Base-by-base conservation (phyloP, 92 coral and sea anemone species). In the Hydrozoanthus gracilis region DNA sequence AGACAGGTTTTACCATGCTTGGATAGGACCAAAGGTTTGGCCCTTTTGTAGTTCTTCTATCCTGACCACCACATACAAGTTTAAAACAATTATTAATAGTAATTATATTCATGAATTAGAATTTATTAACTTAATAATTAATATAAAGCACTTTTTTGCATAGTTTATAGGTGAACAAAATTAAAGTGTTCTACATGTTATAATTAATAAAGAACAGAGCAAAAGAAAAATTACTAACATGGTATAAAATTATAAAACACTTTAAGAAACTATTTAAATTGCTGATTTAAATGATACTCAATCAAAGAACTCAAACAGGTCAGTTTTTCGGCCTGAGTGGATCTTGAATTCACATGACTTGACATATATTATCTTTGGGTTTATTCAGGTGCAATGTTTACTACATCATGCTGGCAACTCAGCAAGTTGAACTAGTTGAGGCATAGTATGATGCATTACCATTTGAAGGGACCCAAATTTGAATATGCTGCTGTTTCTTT, bases 1-100 rank as follows among this genome's bases (percentile, higher is more conserved):
- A 56, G 99, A 97, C 90, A 92, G 97, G 44, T 92, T 96, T 69
- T 96, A 96, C 82, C 94, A 95, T 64, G 92, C 98, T 62, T 96
- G 99, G 99, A 90, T 93, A 73, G 90, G 87, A 8, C 58, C 84
- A 65, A 79, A 79, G 84, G 84, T 79, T 54, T 54, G 60, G 60
- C 60, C 0, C 1, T 54, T 54, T 54, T 54, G 60, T 54, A 54
- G 60, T 54, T 54, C 60, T 54, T 54, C 60, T 54, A 54, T 54
- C 60, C 60, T 54, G 60, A 54, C 60, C 60, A 54, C 60, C 60
- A 54, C 60, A 54, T 2, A 54, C 60, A 54, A 54, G 60, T 54
- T 54, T 54, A 54, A 54, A 54, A 54, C 60, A 54, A 54, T 54
- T 54, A 54, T 54, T 54, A 2, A 54, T 54, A 12, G 60, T 54